Percentiles rank a stretch among this genome's conserved stretches.
phyloP scores from a whole-genome alignment of 1,140 invertebrate genomes.

The Drosophila orena region DNA sequence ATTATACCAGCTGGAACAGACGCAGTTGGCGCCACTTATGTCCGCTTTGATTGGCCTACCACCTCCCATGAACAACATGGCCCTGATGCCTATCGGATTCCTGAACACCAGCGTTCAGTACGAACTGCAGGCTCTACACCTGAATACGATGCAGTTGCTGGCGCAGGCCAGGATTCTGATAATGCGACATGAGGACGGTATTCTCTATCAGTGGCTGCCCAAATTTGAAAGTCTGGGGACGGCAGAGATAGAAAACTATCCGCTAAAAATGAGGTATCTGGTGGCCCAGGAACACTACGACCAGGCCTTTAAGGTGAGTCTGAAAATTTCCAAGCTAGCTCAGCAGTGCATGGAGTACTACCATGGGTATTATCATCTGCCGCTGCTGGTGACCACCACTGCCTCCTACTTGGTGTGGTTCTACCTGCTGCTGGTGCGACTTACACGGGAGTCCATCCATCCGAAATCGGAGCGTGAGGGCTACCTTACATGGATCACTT shows the following conservation, averaged over 20 bases:
- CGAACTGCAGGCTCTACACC: slow-evolving; percentile 87
- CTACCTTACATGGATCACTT: not conserved
- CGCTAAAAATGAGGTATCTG: not conserved
- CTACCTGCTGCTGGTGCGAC: slow-evolving; percentile 49
- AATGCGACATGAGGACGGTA: slow-evolving; percentile 37
- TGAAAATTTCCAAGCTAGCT: slow-evolving; percentile 50
- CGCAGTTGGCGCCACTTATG: slow-evolving; percentile 24
- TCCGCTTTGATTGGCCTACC: slow-evolving; percentile 76
- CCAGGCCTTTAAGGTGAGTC: slow-evolving; percentile 20
- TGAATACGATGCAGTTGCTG: slow-evolving; percentile 19
- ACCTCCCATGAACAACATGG: slow-evolving; percentile 35
- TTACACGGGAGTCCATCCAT: not conserved
- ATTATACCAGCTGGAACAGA: slow-evolving; percentile 14
- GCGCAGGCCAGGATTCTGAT: slow-evolving; percentile 18
- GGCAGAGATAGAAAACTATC: slow-evolving; percentile 16
- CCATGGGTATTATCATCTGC: slow-evolving; percentile 90
- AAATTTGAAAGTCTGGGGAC: slow-evolving; percentile 30
- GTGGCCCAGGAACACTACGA: slow-evolving; percentile 1
- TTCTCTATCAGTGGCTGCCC: slow-evolving; percentile 43
- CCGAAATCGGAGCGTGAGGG: not conserved
- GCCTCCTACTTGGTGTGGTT: slow-evolving; percentile 90
- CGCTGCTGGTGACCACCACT: slow-evolving; percentile 87
- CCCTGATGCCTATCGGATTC: slow-evolving; percentile 13
- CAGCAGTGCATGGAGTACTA: slow-evolving; percentile 89
- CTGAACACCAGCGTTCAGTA: slow-evolving; percentile 10